Evolutionary conservation across 2,888 invertebrate species (phyloP).

Genomic region (Neocrepidodera transversa): DNA sequence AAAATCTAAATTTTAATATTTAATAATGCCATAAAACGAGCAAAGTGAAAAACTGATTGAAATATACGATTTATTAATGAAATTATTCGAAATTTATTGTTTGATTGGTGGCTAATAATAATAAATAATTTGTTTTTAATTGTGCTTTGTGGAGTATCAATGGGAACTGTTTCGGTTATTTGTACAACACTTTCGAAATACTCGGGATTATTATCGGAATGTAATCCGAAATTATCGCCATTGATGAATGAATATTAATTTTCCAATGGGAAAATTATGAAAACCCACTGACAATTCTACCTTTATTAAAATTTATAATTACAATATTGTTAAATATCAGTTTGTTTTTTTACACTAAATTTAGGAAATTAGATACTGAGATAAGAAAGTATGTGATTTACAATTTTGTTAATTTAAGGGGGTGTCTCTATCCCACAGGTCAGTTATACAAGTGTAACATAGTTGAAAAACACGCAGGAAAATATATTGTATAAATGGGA

Average conservation of each 20-base stretch:
- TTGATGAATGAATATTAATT: constrained; percentile 23
- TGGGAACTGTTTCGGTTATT: constrained; percentile 39
- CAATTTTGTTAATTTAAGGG: too few relatives aligned
- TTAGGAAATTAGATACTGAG: too few relatives aligned
- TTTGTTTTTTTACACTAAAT: too few relatives aligned
- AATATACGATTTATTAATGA: constrained; percentile 42
- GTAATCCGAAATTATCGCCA: constrained; percentile 27
- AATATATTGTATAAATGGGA: too few relatives aligned
- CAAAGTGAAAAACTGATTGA: constrained; percentile 38
- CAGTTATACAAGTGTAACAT: too few relatives aligned
- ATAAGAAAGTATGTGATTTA: too few relatives aligned
- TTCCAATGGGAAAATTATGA: constrained; percentile 20
- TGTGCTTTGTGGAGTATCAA: constrained; percentile 37
- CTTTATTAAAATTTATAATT: constrained; percentile 10
- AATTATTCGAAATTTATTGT: constrained; percentile 41
- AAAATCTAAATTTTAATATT: constrained; percentile 34
- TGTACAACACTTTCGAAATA: constrained; percentile 35
- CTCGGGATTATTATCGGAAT: constrained; percentile 29
- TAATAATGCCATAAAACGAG: constrained; percentile 35
- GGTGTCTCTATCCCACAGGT: too few relatives aligned
- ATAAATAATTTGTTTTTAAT: constrained; percentile 46
- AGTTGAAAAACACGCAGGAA: too few relatives aligned
- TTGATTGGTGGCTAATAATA: constrained; percentile 40
- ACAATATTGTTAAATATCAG: too few relatives aligned
- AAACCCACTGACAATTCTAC: neutral